A percentile compares a stretch with the other conserved stretches of the same genome.
phyloP scores from a whole-genome alignment of 2,797 vertebrate species.

The Artibeus lituratus region DNA sequence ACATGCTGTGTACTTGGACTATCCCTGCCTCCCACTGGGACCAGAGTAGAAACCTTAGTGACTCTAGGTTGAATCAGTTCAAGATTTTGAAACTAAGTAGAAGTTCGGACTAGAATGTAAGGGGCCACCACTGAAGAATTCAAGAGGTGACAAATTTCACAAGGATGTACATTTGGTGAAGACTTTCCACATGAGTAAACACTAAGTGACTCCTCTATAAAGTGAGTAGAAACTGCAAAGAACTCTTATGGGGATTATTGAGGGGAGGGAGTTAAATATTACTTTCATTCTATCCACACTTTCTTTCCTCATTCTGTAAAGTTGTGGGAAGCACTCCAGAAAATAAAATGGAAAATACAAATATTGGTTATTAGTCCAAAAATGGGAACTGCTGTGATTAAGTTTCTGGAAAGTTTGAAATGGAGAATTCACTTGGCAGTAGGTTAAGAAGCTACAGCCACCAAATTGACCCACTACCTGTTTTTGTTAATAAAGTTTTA shows the following conservation, averaged over 20 bases:
- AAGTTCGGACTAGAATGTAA: not conserved
- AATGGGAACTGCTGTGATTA: not conserved
- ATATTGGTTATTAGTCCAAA: not conserved
- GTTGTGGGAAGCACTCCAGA: not conserved
- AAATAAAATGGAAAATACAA: slow-evolving; percentile 25
- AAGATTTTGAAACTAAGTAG: not conserved
- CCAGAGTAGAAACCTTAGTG: not conserved
- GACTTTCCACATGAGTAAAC: not conserved
- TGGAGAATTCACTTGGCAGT: not conserved
- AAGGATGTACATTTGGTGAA: not conserved
- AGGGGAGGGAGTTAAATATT: not conserved
- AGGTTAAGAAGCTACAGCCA: not conserved
- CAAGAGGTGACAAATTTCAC: slow-evolving; percentile 44
- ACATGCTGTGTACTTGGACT: not conserved
- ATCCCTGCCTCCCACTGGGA: not conserved
- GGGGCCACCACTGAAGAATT: not conserved
- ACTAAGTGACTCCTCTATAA: not conserved
- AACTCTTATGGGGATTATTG: not conserved
- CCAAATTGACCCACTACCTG: not conserved
- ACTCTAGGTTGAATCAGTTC: slow-evolving; percentile 29
- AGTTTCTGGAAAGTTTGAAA: slow-evolving; percentile 13
- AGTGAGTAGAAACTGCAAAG: not conserved
- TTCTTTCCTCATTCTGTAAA: not conserved
- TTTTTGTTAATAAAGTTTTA: slow-evolving; percentile 30
- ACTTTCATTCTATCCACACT: not conserved